Conservation (phyloP, 2,888 invertebrate species). For the Fragum fragum region DNA sequence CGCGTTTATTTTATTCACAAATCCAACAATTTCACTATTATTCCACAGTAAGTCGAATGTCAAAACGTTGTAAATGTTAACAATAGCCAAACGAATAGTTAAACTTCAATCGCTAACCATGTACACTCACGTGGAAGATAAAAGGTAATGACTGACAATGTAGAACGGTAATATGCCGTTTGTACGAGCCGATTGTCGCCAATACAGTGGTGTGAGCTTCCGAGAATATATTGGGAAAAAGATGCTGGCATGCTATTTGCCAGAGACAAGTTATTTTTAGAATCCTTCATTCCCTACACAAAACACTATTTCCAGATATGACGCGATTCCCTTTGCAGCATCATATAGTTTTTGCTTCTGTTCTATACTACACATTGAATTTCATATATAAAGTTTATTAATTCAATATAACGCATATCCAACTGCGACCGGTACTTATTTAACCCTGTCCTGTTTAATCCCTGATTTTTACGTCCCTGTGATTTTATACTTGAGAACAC, state of each 20-base stretch:
- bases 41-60: not conserved
- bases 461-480: no score
- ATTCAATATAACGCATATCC: no score
- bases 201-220: not conserved
- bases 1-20: not conserved
- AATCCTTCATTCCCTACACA: not conserved
- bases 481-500: no score
- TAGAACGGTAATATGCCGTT: not conserved
- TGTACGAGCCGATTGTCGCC: conserved; percentile 5
- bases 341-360: not conserved
- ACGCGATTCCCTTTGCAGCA: conserved; percentile 17
- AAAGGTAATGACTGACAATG: conserved; percentile 3
- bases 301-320: conserved; percentile 30
- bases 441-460: no score
- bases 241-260: conserved; percentile 6
- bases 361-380: no score
- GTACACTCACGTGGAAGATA: not conserved
- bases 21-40: not conserved
- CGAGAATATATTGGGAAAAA: not conserved
- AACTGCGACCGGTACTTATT: no score
- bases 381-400: no score
- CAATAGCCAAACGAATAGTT: not conserved
- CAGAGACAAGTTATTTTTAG: conserved; percentile 27
- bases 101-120: not conserved
- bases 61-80: not conserved